Conservation (phyloP, 2,113 vertebrate genomes). For the Budorcas taxicolor region DNA sequence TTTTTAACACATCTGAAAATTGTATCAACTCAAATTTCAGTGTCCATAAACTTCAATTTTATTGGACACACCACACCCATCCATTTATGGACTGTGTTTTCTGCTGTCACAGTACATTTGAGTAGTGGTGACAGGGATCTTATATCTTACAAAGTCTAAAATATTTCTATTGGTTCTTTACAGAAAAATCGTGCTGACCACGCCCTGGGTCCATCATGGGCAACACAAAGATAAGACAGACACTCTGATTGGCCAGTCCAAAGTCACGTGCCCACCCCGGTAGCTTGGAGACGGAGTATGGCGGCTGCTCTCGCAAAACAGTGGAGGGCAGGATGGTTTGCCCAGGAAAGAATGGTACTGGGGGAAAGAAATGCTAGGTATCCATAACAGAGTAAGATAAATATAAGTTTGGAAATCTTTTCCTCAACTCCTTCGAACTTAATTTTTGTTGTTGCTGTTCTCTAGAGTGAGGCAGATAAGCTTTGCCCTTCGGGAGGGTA, state of each 20-base stretch:
- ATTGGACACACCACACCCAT: not conserved
- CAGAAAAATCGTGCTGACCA: not conserved
- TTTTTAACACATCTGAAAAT: not conserved
- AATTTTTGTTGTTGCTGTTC: not conserved
- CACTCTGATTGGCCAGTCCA: not conserved
- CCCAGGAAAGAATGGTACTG: not conserved
- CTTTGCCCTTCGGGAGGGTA: not conserved
- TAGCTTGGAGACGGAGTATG: not conserved
- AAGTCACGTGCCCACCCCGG: not conserved
- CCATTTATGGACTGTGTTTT: not conserved
- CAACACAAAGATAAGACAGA: not conserved
- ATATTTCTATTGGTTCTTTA: not conserved
- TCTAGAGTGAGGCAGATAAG: not conserved
- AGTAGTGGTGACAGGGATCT: not conserved
- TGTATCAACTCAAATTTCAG: conserved; percentile 4
- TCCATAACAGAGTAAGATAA: not conserved
- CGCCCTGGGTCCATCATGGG: not conserved
- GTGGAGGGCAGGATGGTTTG: not conserved
- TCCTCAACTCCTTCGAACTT: not conserved
- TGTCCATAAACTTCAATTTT: not conserved
- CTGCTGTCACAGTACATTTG: not conserved
- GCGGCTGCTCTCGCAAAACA: not conserved
- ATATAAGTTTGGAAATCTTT: not conserved
- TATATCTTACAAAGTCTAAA: not conserved
- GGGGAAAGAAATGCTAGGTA: not conserved